Percentiles rank a stretch among this genome's conserved stretches.
These are phyloP conservation scores for Chymomyza fuscimana DNA, from an alignment of 2,888 invertebrate species.

Conservation along the genomic window DNA sequence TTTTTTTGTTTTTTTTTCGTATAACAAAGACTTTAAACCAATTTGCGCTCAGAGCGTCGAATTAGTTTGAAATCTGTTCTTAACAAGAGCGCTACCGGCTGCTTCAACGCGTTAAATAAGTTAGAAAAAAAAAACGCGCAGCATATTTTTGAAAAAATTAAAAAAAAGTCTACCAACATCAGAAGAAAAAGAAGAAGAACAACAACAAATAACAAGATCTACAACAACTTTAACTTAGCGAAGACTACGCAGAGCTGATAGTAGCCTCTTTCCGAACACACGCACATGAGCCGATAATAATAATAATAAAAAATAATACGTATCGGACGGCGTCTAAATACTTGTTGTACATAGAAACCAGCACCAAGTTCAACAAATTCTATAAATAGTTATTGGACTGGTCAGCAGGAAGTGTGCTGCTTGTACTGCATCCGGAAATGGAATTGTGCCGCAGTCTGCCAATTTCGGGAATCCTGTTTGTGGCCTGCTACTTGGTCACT, in stretches of 20 bases:
- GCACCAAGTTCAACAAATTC: slow-evolving; percentile 33
- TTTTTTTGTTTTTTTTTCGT: slow-evolving; percentile 31
- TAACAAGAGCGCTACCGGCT: slow-evolving; percentile 48
- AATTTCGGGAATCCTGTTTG: slow-evolving; percentile 33
- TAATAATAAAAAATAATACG: not conserved
- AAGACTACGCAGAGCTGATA: slow-evolving; percentile 43
- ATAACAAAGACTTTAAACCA: slow-evolving; percentile 32
- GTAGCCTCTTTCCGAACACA: slow-evolving; percentile 14
- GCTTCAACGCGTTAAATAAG: slow-evolving; percentile 12
- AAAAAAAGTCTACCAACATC: slow-evolving; percentile 13
- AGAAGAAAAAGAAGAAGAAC: not conserved
- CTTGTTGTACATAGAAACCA: slow-evolving; percentile 13
- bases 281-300: slow-evolving; percentile 26
- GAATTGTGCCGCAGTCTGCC: slow-evolving; percentile 26
- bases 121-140: slow-evolving; percentile 22
- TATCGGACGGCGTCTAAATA: not conserved
- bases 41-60: slow-evolving; percentile 41
- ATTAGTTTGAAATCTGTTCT: slow-evolving; percentile 68
- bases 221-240: slow-evolving; percentile 20
- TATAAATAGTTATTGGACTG: slow-evolving; percentile 24
- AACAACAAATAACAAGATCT: slow-evolving; percentile 10
- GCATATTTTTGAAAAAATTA: slow-evolving; percentile 21
- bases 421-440: slow-evolving; percentile 23
- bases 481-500: slow-evolving; percentile 57
- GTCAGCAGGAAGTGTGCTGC: not conserved